Evolutionary conservation across 2,113 vertebrate species (phyloP), one percentile per base, ranked within the genome.

Genomic region (Thermophis baileyi): DNA sequence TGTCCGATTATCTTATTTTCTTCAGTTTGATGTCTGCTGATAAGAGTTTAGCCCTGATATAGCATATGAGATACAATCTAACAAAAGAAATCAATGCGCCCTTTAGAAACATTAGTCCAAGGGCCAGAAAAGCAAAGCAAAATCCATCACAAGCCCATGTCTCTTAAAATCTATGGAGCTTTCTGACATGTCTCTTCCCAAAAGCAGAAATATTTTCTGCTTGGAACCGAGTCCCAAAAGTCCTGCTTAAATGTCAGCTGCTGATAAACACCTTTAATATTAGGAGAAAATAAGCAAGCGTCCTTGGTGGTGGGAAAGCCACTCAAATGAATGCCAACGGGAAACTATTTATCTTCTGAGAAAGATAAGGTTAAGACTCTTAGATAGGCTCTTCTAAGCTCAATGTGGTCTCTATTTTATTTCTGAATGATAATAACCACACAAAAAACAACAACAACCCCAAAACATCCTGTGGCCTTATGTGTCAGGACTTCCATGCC

Each of bases 51-150:
- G 12, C 27, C n/a, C 35, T 53, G 35, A 44, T 27, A 22, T 27
- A 30, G 44, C 40, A 87, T 47, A 46, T 44, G 25, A 11, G 44
- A n/a, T 44, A 86, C n/a, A 60, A 40, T 46, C n/a, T 86, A 50
- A 89, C 25, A 35, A 14, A 85, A 60, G 30, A 57, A 60, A 89
- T 55, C 22, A 60, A 57, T 8, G 40, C 10, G 1, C 20, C 53
- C 20, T 90, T 92, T 88, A 86, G 57, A 94, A 94, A 87, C 3
- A 35, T 63, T 11, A 24, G 55, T 89, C 49, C 91, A 88, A 88
- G 10, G 44, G 0, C 2, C 60, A 88, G 57, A n/a, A 12, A 4
- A 55, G 51, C 6, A 54, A 24, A 85, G 55, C 63, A 44, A 44
- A 46, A 9, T 22, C 25, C 40, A 46, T n/a, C 3, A 30, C 25